phyloP scores from a whole-genome alignment of 2,797 vertebrate species.

The Myotis pilosus region DNA sequence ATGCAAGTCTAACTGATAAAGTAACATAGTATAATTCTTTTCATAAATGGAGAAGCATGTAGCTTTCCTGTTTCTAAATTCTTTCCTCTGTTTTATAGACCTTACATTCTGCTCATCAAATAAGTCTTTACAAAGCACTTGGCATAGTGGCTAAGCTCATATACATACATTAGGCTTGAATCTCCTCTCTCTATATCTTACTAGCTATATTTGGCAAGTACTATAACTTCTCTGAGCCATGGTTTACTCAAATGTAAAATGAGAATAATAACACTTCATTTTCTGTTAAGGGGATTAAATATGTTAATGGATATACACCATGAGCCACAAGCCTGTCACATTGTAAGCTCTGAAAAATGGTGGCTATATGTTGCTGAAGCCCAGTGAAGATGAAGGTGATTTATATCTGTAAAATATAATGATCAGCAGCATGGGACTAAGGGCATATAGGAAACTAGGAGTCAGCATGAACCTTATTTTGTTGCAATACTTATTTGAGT shows the following conservation, averaged over 20 bases:
- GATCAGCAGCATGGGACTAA: background rate
- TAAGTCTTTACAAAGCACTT: background rate
- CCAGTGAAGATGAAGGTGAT: background rate
- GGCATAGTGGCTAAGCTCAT: background rate
- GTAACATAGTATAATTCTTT: background rate
- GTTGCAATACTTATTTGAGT: background rate
- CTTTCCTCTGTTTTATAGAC: background rate
- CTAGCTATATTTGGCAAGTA: background rate
- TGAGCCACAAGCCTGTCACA: background rate
- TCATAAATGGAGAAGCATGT: background rate
- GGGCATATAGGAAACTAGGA: background rate
- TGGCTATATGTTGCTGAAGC: background rate
- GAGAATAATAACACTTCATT: slow-evolving; percentile 15
- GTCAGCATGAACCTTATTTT: background rate
- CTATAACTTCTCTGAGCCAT: background rate
- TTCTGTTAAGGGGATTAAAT: background rate
- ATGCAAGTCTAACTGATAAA: background rate
- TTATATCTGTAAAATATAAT: background rate
- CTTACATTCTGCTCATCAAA: background rate
- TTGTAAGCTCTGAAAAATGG: background rate
- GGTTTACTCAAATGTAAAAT: background rate
- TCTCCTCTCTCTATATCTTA: background rate
- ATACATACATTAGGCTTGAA: background rate
- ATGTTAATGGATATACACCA: background rate
- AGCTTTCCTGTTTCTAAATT: background rate